phyloP scores from a whole-genome alignment of 2,113 vertebrate species.

The Bathybates hornii region DNA sequence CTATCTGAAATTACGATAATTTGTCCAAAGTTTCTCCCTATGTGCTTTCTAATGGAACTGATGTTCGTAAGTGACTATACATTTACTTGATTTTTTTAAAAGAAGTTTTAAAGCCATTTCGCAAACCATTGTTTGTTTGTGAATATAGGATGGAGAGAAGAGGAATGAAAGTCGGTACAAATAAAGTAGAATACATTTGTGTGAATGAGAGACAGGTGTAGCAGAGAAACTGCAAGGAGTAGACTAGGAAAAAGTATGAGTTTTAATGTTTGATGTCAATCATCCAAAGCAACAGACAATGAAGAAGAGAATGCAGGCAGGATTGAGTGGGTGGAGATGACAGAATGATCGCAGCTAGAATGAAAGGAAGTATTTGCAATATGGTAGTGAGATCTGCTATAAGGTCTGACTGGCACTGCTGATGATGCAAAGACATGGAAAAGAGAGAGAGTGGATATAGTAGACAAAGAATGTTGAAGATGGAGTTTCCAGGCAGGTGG shows the following conservation, averaged over 20 bases:
- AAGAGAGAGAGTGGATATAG: not conserved
- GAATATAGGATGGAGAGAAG: not conserved
- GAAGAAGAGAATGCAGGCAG: not conserved
- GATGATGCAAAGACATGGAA: not conserved
- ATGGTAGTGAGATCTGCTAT: not conserved
- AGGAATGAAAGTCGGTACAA: not conserved
- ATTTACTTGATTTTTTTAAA: not conserved
- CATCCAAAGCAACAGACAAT: not conserved
- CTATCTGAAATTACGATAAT: not conserved
- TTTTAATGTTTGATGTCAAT: not conserved
- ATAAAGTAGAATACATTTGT: not conserved
- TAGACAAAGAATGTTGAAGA: not conserved
- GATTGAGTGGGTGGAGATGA: not conserved
- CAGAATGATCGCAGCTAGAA: not conserved
- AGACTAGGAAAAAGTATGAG: not conserved
- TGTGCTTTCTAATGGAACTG: not conserved
- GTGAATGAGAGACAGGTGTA: not conserved
- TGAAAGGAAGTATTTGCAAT: not conserved
- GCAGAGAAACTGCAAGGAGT: not conserved
- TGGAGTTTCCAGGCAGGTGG: not conserved
- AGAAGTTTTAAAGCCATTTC: not conserved
- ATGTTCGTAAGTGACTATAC: not conserved
- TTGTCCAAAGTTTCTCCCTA: not conserved
- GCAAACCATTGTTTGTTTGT: not conserved
- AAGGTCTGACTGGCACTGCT: not conserved